Evolutionary conservation across 2,888 invertebrate species (phyloP), one percentile per base, ranked within the genome.

Genomic region (Abrostola tripartita): DNA sequence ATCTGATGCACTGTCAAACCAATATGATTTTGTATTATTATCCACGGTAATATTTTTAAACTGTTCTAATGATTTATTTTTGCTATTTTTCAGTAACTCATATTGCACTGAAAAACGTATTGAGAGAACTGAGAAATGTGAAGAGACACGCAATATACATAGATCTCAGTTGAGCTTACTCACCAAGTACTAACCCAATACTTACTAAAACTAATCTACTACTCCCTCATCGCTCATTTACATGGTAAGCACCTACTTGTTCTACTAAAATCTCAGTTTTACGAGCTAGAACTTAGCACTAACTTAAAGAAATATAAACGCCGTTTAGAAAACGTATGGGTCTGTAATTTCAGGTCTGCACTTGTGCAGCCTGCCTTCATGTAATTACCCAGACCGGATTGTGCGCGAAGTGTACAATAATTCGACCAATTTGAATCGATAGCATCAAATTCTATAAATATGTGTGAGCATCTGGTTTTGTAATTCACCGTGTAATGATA

Each of bases 341-440:
- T 47, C 58, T 36, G 58, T 74, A 78, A 78, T 78, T 70, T 73
- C 52, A 76, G 65, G 6, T 49, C 38, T 57, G 44, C 64, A 64
- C 64, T 61, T 65, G 65, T 51, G 12, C 44, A 12, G 38, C 50
- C 37, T 41, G 47, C 38, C 35, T 42, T 65, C 61, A 7, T 51
- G 35, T 74, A 74, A 74, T 74, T 69, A 72, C 59, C 14, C 24
- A 38, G 53, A 42, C 54, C 37, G 52, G 42, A 65, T 54, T 35
- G 59, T 68, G 47, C 65, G 54, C 57, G 53, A 65, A 74, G 54
- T 55, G 37, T 57, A 71, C 58, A 75, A 73, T 72, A 76, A 75
- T 59, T 65, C 69, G 24, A 65, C 69, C 69, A 74, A 75, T 75
- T 75, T 76, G 47, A 65, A 61, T 69, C 59, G 76, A 75, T 76